Evolutionary conservation across 2,888 invertebrate genomes (phyloP).

Genomic region (Lathronympha strigana): DNA sequence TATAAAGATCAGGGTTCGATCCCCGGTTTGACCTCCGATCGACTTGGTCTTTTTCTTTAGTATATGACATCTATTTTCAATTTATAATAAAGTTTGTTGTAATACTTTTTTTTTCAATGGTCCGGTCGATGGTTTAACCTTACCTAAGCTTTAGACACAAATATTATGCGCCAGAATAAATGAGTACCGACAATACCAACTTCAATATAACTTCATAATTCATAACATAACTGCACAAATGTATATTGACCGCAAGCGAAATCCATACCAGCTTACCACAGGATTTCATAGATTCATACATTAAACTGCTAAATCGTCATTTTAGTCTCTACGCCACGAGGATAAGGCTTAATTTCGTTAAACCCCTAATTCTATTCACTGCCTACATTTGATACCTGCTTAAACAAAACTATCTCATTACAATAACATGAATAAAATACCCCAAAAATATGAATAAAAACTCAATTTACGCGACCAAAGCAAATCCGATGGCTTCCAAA

Average conservation of each 20-base stretch:
- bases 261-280: background rate
- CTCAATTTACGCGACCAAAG: slow-evolving; percentile 58
- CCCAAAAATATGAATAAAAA: slow-evolving; percentile 41
- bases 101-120: too few relatives aligned
- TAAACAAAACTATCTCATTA: slow-evolving; percentile 15
- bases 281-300: background rate
- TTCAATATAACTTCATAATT: background rate
- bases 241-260: background rate
- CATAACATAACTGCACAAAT: too few relatives aligned
- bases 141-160: too few relatives aligned
- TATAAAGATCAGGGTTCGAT: too few relatives aligned
- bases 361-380: background rate
- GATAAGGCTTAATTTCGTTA: background rate
- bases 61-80: too few relatives aligned
- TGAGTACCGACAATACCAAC: too few relatives aligned
- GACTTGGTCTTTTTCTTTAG: too few relatives aligned
- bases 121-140: too few relatives aligned
- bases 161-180: too few relatives aligned
- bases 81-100: too few relatives aligned
- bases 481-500: slow-evolving; percentile 53
- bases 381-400: slow-evolving; percentile 9
- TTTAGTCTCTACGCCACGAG: background rate
- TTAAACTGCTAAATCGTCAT: background rate
- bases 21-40: too few relatives aligned
- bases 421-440: too few relatives aligned